These are phyloP conservation scores for Xenotilapia longispinis DNA, from an alignment of 2,113 vertebrate genomes.

Conservation along the genomic window DNA sequence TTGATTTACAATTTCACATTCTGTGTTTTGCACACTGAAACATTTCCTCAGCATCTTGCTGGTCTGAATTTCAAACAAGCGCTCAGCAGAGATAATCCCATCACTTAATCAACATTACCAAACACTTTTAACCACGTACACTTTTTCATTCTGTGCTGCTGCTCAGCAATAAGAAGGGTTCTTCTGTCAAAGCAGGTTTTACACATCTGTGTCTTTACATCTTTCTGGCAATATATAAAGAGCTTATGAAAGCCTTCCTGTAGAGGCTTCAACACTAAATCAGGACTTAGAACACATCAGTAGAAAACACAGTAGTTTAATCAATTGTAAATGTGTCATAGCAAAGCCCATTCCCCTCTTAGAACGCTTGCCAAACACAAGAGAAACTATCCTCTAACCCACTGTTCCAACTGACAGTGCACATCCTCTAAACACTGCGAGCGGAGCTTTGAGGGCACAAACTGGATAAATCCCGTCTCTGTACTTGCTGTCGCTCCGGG, in stretches of 20 bases:
- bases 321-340: constrained; percentile 33
- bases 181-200: constrained; percentile 3
- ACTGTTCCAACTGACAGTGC: constrained; percentile 12
- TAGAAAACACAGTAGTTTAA: constrained; percentile 13
- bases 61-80: not conserved
- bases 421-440: constrained; percentile 4
- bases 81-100: not conserved
- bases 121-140: not conserved
- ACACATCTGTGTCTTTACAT: constrained; percentile 5
- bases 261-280: constrained; percentile 9
- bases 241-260: constrained; percentile 1
- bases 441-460: constrained; percentile 28
- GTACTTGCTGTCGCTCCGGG: constrained; percentile 25
- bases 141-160: not conserved
- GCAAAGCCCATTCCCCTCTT: not conserved
- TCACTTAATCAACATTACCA: not conserved
- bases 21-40: not conserved
- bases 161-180: not conserved
- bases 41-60: not conserved
- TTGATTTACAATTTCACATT: constrained; percentile 5
- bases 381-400: not conserved
- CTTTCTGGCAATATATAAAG: constrained; percentile 19
- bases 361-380: constrained; percentile 15
- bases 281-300: constrained; percentile 17
- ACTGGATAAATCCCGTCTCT: constrained; percentile 35